Evolutionary conservation across 2,888 invertebrate genomes (phyloP).

Genomic region (Steinernema hermaphroditum): DNA sequence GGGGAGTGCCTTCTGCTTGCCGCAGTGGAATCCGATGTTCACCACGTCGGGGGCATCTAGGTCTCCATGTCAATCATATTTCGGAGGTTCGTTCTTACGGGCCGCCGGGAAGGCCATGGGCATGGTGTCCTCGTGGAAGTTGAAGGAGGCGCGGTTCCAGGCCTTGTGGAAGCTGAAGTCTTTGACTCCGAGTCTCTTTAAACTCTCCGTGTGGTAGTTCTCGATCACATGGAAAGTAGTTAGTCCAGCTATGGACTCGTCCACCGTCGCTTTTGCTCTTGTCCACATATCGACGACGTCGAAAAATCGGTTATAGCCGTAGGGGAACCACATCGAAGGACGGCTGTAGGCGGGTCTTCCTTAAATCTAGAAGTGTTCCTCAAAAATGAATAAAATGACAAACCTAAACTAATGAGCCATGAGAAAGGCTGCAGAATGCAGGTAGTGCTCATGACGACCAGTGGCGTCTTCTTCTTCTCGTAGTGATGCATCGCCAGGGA

Average conservation of each 20-base stretch:
- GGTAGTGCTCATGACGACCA: background rate
- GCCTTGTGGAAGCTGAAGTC: constrained; percentile 5
- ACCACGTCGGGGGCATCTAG: constrained; percentile 10
- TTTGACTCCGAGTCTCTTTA: constrained; percentile 4
- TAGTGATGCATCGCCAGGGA: background rate
- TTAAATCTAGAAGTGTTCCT: background rate
- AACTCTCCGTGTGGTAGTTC: constrained; percentile 14
- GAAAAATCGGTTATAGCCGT: background rate
- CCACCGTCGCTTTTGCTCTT: background rate
- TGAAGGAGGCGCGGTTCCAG: constrained; percentile 20
- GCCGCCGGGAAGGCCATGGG: constrained; percentile 10
- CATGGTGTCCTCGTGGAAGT: constrained; percentile 16
- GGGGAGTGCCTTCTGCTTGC: background rate
- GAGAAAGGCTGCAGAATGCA: constrained; percentile 23
- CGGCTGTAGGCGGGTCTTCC: background rate
- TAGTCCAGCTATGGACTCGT: background rate
- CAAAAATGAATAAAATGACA: background rate
- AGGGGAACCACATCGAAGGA: constrained; percentile 23
- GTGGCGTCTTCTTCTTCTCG: constrained; percentile 5
- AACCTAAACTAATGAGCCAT: background rate
- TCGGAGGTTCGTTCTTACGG: background rate
- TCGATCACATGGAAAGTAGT: background rate
- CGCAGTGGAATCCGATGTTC: constrained; percentile 31
- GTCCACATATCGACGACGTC: background rate
- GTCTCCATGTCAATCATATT: background rate